These are phyloP conservation scores for Myocastor coypus DNA, from an alignment of 2,113 vertebrate species.

Conservation along the genomic window DNA sequence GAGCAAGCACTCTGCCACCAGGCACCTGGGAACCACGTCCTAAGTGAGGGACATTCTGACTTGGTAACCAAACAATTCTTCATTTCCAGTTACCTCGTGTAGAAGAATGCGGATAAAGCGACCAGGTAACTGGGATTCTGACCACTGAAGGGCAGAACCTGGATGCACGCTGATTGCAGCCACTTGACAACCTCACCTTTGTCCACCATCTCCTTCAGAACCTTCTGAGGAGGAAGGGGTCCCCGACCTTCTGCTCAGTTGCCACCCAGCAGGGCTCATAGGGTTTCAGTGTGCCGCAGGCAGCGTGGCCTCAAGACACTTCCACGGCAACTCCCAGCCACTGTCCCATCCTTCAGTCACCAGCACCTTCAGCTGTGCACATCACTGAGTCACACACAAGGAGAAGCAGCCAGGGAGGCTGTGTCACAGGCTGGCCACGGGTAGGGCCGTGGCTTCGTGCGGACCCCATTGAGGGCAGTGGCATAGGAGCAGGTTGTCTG, in stretches of 20 bases:
- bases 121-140: background rate
- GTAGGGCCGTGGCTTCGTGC: background rate
- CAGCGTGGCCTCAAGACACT: background rate
- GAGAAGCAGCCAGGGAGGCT: background rate
- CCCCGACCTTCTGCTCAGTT: background rate
- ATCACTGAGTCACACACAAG: background rate
- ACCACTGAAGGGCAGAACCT: background rate
- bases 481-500: background rate
- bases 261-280: background rate
- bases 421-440: background rate
- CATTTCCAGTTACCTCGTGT: background rate
- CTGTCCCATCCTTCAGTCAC: background rate
- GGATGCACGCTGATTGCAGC: background rate
- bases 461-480: background rate
- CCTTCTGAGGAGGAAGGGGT: background rate
- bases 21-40: background rate
- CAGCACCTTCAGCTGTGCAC: background rate
- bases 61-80: background rate
- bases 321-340: background rate
- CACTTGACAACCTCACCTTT: background rate
- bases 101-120: background rate
- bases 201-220: background rate
- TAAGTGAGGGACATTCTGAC: rapidly evolving
- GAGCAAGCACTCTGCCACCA: background rate
- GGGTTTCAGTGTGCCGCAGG: background rate